A percentile compares a stretch with the other conserved stretches of the same genome.
Evolutionary conservation across 2,888 invertebrate species (phyloP).

Genomic region (Sinelater perroti): DNA sequence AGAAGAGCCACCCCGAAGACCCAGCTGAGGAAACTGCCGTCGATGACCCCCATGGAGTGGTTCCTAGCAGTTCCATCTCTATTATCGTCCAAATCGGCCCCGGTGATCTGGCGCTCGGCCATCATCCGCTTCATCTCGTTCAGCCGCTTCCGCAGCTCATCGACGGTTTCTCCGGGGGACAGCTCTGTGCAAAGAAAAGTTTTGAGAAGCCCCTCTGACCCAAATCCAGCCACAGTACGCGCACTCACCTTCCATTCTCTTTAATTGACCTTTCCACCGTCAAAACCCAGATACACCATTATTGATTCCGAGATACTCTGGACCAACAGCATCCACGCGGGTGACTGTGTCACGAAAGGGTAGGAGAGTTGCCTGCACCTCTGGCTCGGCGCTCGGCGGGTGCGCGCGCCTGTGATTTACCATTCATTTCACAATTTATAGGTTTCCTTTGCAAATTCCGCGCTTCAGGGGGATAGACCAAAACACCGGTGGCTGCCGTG

Average conservation of each 20-base stretch:
- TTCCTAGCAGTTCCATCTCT: slow-evolving; percentile 51
- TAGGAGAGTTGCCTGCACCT: slow-evolving; percentile 34
- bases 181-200: slow-evolving; percentile 18
- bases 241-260: slow-evolving; percentile 27
- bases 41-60: slow-evolving; percentile 73
- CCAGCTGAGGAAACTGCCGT: slow-evolving; percentile 83
- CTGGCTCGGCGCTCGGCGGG: slow-evolving; percentile 18
- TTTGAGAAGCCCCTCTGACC: too few relatives aligned
- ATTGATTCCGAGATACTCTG: slow-evolving; percentile 30
- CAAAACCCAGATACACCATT: slow-evolving; percentile 16
- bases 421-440: slow-evolving; percentile 17
- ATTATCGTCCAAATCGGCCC: slow-evolving; percentile 60
- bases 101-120: slow-evolving; percentile 73
- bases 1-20: slow-evolving; percentile 82
- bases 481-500: too few relatives aligned
- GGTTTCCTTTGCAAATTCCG: slow-evolving; percentile 11
- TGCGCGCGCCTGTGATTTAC: slow-evolving; percentile 38
- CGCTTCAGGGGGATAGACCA: slow-evolving; percentile 10
- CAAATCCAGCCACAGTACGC: too few relatives aligned
- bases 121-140: slow-evolving; percentile 83
- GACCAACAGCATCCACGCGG: slow-evolving; percentile 38
- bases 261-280: slow-evolving; percentile 10
- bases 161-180: slow-evolving; percentile 73
- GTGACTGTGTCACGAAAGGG: slow-evolving; percentile 32
- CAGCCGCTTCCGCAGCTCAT: slow-evolving; percentile 79